Evolutionary conservation across 2,797 vertebrate genomes (phyloP), one percentile per base, ranked within the genome.

Genomic region (Phaenicophaeus curvirostris): DNA sequence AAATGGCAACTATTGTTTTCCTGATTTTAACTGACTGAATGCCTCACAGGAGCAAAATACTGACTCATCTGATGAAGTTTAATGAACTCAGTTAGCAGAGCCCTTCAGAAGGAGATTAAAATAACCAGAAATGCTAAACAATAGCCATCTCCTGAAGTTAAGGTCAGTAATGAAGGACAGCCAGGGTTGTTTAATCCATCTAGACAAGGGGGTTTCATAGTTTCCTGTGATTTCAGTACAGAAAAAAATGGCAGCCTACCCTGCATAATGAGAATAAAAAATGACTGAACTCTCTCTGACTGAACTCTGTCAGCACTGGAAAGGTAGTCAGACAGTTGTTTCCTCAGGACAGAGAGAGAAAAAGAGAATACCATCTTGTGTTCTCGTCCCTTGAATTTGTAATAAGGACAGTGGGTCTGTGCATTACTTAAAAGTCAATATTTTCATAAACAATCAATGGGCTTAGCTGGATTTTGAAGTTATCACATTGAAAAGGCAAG

Each of bases 121-220:
- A 89, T 87, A 85, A 46, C 67, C 71, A 93, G 55, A 84, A 88
- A 74, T 66, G 74, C 83, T 86, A 72, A 91, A 95, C 86, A 95
- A 92, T 90, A 54, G 77, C 68, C 85, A 78, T 65, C 53, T 89
- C 69, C 90, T 95, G 84, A 78, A 85, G 68, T 82, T 89, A 87
- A 92, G 72, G 51, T 61, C 87, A 89, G 61, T 87, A 92, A 90
- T 71, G 81, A 95, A 92, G 75, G 75, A 77, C 84, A 95, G 84
- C 90, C 83, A 91, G 41, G 72, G 94, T 93, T 79, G 72, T 93
- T 81, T 90, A 92, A 95, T 93, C 68, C 41, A 35, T 79, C 33
- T 67, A 90, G 74, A 90, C 86, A 94, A 79, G 37, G 7, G 37
- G 30, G 66, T 92, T 87, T 86, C n/a, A 1, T 89, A 82, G 51